A percentile compares a stretch with the other conserved stretches of the same genome.
These are phyloP conservation scores for Pachliopta kotzebuea DNA, from an alignment of 2,888 invertebrate species.

Conservation along the genomic window DNA sequence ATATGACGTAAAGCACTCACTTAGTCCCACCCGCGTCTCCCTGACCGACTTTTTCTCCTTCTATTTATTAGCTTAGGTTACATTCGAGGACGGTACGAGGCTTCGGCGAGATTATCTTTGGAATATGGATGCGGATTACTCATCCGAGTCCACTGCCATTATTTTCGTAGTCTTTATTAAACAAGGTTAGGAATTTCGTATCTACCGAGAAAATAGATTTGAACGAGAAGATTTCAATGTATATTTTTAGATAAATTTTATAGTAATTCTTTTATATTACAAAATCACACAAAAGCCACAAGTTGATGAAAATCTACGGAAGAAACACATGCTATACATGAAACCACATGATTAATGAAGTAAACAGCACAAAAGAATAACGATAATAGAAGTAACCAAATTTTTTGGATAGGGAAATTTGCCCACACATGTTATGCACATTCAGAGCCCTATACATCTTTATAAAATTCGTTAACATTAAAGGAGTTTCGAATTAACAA, in stretches of 20 bases:
- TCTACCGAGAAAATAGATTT: background rate
- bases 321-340: too few relatives aligned
- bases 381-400: too few relatives aligned
- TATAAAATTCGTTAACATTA: conserved; percentile 13
- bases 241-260: too few relatives aligned
- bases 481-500: conserved; percentile 13
- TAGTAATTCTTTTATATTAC: too few relatives aligned
- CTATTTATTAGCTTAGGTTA: conserved; percentile 74
- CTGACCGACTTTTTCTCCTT: conserved; percentile 72
- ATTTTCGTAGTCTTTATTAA: conserved; percentile 28
- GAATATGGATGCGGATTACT: conserved; percentile 50
- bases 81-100: conserved; percentile 61
- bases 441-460: background rate
- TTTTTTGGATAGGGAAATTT: too few relatives aligned
- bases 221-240: background rate
- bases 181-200: conserved; percentile 20
- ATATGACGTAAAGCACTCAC: conserved; percentile 80
- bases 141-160: conserved; percentile 20
- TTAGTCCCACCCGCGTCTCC: conserved; percentile 44
- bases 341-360: too few relatives aligned
- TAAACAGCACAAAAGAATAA: too few relatives aligned
- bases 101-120: conserved; percentile 57
- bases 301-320: too few relatives aligned
- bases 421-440: too few relatives aligned
- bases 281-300: too few relatives aligned